Conservation (phyloP, 2,888 invertebrate genomes). For the Baronia brevicornis region DNA sequence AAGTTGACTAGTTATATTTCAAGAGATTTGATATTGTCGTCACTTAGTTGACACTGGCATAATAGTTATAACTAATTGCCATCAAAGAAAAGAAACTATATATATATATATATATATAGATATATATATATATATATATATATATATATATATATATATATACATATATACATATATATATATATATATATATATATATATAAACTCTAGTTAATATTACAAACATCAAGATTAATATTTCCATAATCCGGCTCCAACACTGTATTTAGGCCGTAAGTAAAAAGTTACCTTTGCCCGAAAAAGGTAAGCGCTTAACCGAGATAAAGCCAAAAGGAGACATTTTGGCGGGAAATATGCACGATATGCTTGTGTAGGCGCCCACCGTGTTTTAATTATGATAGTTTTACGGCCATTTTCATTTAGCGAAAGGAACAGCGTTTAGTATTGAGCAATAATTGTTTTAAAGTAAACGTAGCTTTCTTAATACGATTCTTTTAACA, state of each 20-base stretch:
- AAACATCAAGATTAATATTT: conserved; percentile 55
- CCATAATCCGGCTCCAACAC: conserved; percentile 36
- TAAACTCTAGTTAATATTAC: conserved; percentile 20
- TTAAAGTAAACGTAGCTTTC: no score
- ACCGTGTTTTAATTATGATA: conserved; percentile 27
- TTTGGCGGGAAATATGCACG: conserved; percentile 44
- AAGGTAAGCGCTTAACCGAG: conserved; percentile 30
- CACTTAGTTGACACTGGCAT: no score
- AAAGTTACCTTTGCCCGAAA: conserved; percentile 46
- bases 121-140: no score
- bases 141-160: no score
- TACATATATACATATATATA: no score
- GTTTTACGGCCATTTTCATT: conserved; percentile 15
- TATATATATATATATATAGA: no score
- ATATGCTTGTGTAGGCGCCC: conserved; percentile 40
- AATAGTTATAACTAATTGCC: no score
- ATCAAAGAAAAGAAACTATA: no score
- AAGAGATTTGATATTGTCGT: no score
- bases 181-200: no score
- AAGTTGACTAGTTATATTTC: no score
- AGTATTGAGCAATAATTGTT: neutral
- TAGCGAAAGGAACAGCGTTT: conserved; percentile 15
- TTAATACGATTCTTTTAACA: no score
- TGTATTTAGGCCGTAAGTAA: conserved; percentile 41
- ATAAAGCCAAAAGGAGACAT: conserved; percentile 38